These are phyloP conservation scores for Conops quadrifasciatus DNA, from an alignment of 2,888 invertebrate species.

Conservation along the genomic window DNA sequence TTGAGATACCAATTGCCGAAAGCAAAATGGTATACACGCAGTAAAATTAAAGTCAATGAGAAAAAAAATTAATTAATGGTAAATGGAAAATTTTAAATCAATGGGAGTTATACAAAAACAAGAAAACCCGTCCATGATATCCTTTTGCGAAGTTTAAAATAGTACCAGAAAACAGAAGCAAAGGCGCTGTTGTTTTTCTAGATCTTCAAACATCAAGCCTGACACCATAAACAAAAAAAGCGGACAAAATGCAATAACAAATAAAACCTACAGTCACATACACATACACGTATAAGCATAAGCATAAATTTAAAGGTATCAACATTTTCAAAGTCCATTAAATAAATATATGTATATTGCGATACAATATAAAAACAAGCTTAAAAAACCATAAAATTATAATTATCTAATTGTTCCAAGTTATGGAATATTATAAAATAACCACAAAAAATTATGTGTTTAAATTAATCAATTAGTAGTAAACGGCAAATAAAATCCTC, in stretches of 20 bases:
- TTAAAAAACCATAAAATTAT: no score
- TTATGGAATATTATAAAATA: background rate
- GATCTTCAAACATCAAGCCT: background rate
- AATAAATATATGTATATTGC: no score
- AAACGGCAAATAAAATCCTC: no score
- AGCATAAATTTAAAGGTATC: no score
- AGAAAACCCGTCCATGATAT: slow-evolving; percentile 60
- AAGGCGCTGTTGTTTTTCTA: background rate
- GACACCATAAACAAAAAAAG: slow-evolving; percentile 7
- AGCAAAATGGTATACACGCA: background rate
- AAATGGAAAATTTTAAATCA: background rate
- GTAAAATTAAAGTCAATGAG: background rate
- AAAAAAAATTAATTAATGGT: background rate
- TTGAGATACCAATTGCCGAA: no score
- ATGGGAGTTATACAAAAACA: background rate
- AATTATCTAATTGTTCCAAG: no score
- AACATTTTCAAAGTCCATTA: background rate
- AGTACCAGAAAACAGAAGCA: slow-evolving; percentile 17
- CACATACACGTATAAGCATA: no score
- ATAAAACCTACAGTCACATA: background rate
- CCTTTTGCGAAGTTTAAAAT: slow-evolving; percentile 46
- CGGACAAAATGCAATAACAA: background rate
- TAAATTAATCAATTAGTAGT: background rate
- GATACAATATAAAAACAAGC: no score
- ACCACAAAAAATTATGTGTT: slow-evolving; percentile 1